A percentile compares a stretch with the other conserved stretches of the same genome.
phyloP scores from a whole-genome alignment of 2,113 vertebrate genomes.

The Odocoileus virginianus region DNA sequence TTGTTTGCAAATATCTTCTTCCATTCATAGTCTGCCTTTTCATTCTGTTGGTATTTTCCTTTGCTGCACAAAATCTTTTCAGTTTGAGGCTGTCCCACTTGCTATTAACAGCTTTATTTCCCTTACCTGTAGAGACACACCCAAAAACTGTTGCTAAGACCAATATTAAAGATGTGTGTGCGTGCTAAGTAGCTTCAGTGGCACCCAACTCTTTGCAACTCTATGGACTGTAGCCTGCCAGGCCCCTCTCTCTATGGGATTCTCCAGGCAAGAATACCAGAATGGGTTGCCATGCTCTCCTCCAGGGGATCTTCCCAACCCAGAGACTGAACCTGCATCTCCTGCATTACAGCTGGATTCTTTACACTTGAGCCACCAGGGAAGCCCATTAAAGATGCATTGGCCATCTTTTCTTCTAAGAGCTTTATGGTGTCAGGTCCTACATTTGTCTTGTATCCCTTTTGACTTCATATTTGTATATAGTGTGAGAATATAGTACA shows the following conservation, averaged over 20 bases:
- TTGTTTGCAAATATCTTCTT: background rate
- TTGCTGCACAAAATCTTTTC: background rate
- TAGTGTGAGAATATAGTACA: background rate
- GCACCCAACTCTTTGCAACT: background rate
- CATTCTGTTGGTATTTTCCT: background rate
- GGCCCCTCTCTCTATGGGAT: background rate
- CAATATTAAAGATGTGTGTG: background rate
- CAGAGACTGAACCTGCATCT: background rate
- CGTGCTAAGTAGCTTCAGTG: background rate
- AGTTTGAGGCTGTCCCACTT: background rate
- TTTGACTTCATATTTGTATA: background rate
- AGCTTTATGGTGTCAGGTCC: background rate
- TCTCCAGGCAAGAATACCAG: background rate
- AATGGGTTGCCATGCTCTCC: background rate
- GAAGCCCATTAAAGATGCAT: background rate
- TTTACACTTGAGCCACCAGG: background rate
- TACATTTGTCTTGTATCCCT: background rate
- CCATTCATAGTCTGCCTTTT: background rate
- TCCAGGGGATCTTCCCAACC: background rate
- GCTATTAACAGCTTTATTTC: background rate
- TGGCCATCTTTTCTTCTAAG: background rate
- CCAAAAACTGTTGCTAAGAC: background rate
- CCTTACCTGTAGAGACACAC: background rate
- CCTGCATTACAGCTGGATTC: background rate
- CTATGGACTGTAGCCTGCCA: background rate